Conservation (phyloP, 2,113 vertebrate species). For the Notarius lentiginosus region DNA sequence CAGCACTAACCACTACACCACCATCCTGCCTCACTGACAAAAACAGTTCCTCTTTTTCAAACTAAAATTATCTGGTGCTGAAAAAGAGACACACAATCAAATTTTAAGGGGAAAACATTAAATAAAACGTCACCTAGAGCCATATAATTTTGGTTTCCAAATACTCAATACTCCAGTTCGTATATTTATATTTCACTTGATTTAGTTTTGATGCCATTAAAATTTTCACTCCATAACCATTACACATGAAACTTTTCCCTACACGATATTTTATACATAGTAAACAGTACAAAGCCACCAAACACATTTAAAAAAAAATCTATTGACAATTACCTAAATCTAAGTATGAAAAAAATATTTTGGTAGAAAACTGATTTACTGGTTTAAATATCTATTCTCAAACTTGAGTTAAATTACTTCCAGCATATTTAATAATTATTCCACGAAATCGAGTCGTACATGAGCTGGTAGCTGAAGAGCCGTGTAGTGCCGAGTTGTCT, state of each 20-base stretch:
- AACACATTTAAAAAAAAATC: background rate
- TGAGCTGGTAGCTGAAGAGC: too few relatives aligned
- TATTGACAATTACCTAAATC: background rate
- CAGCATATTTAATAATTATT: background rate
- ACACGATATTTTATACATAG: background rate
- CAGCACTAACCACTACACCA: too few relatives aligned
- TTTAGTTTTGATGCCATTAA: background rate
- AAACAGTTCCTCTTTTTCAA: background rate
- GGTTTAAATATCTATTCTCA: background rate
- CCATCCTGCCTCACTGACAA: background rate
- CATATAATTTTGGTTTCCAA: background rate
- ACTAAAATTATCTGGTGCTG: background rate
- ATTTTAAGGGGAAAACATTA: background rate
- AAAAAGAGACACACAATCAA: background rate
- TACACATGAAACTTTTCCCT: background rate
- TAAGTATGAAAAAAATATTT: background rate
- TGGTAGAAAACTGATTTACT: background rate
- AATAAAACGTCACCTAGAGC: background rate
- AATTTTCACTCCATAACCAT: background rate
- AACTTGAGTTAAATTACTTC: background rate
- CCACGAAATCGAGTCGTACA: too few relatives aligned
- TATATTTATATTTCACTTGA: background rate
- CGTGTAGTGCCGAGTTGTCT: too few relatives aligned
- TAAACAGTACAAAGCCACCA: background rate
- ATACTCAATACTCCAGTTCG: background rate